Base-by-base conservation (phyloP, 1,140 invertebrate genomes). In the Hermetia illucens region DNA sequence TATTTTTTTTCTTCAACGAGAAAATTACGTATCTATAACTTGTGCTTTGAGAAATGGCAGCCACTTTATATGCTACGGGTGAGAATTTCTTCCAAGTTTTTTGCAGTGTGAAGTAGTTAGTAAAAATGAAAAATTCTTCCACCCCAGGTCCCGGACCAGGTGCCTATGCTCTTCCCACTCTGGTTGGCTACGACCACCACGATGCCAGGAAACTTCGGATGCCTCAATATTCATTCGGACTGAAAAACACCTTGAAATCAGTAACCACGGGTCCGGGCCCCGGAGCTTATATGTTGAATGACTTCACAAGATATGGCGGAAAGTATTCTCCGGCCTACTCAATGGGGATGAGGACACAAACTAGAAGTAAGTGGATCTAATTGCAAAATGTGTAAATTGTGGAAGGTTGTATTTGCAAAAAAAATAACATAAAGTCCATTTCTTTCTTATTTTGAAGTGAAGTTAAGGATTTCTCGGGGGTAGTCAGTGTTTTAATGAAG, bases 141-240 rank as follows among this genome's bases (percentile, higher is more conserved):
- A 32, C 34, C 36, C 18, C 40, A 70, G 74, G 73, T 12, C 74
- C 74, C 33, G 74, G 74, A 20, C 73, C 74, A 5, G 72, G 69
- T 34, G 70, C 70, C 10, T 76, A 76, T 47, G 46, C 49, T 41
- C 53, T 77, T 42, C 73, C 74, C 0, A 54, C 70, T 13, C 64
- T 65, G 15, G 63, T 71, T 6, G 74, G 74, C 10, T 74, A 63
- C 52, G 47, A 61, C 0, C 44, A 55, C 19, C 74, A 77, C 51
- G 72, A 75, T 52, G 56, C 57, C 6, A 66, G 66, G 2, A 68
- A 68, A 13, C 63, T 66, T 43, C 61, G 72, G 13, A 63, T 64
- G 50, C 74, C 74, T 0, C 65, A 70, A 54, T 77, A 66, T 50
- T 70, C 71, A 19, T 68, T 76, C 45, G 69, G 69, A 2, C 49